Evolutionary conservation across 2,888 invertebrate genomes (phyloP).

Genomic region (Hyposoter didymator): DNA sequence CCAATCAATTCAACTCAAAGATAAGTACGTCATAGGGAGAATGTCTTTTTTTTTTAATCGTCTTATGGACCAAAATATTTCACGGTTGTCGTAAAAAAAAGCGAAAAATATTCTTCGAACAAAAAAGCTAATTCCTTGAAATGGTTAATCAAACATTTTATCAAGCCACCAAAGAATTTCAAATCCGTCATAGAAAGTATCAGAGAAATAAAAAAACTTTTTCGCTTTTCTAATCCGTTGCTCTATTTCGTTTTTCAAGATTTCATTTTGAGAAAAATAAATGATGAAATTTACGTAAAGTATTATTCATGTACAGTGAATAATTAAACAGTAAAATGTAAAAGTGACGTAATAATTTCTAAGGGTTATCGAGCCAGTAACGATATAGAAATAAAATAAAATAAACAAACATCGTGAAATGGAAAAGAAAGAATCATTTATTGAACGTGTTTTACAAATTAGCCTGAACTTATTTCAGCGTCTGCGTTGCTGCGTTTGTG

Average conservation of each 20-base stretch:
- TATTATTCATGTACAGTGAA: not conserved
- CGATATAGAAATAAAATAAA: conserved; percentile 54
- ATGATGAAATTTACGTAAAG: not conserved
- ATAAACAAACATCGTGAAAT: conserved; percentile 68
- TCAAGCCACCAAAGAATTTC: not conserved
- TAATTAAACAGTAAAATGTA: conserved; percentile 1
- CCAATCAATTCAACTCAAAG: conserved; percentile 38
- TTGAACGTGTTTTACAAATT: conserved; percentile 71
- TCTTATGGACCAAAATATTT: not conserved
- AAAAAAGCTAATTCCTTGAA: not conserved
- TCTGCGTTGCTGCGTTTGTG: conserved; percentile 60
- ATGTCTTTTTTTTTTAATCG: not conserved
- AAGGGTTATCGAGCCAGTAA: conserved; percentile 33
- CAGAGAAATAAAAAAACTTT: not conserved
- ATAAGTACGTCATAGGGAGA: not conserved
- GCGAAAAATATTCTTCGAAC: not conserved
- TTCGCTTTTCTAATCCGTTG: not conserved
- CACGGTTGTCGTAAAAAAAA: not conserved
- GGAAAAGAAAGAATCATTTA: conserved; percentile 72
- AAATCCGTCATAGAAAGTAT: not conserved
- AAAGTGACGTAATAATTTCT: conserved; percentile 15
- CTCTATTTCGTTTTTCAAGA: no score
- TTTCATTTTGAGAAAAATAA: not conserved
- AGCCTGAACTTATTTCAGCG: conserved; percentile 61
- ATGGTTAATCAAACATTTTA: not conserved